Evolutionary conservation across 2,888 invertebrate genomes (phyloP).

Genomic region (Luffia ferchaultella): DNA sequence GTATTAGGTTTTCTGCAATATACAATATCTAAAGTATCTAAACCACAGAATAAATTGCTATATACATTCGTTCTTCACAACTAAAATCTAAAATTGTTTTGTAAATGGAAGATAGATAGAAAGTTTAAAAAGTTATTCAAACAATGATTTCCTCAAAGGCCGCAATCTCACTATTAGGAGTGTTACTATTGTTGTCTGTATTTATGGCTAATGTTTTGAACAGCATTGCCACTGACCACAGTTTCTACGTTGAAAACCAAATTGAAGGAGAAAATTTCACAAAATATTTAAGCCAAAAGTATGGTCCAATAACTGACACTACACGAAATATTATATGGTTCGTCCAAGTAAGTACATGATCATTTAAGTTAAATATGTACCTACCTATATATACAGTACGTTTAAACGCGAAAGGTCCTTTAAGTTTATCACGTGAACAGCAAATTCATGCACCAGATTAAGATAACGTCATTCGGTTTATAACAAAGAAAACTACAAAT

Average conservation of each 20-base stretch:
- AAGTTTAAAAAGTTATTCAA: background rate
- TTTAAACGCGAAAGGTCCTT: no score
- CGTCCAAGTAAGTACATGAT: conserved; percentile 68
- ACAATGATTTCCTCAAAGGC: conserved; percentile 72
- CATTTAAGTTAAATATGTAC: background rate
- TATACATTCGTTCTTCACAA: no score
- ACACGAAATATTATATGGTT: conserved; percentile 76
- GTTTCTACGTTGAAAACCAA: conserved; percentile 38
- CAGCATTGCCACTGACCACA: conserved; percentile 69
- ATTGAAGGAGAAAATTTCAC: conserved; percentile 37
- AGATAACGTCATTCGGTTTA: no score
- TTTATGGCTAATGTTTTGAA: conserved; percentile 75
- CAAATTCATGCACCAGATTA: no score
- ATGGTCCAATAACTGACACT: conserved; percentile 58
- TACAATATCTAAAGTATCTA: no score
- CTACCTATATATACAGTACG: no score
- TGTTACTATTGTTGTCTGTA: conserved; percentile 71
- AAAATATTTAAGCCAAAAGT: conserved; percentile 37
- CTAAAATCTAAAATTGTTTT: background rate
- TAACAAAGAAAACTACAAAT: no score
- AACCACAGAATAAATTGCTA: no score
- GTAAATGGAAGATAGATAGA: background rate
- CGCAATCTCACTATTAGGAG: conserved; percentile 66
- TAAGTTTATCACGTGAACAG: no score
- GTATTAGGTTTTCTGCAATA: no score